phyloP scores from a whole-genome alignment of 2,888 invertebrate genomes.

The Drosophila ustulata region DNA sequence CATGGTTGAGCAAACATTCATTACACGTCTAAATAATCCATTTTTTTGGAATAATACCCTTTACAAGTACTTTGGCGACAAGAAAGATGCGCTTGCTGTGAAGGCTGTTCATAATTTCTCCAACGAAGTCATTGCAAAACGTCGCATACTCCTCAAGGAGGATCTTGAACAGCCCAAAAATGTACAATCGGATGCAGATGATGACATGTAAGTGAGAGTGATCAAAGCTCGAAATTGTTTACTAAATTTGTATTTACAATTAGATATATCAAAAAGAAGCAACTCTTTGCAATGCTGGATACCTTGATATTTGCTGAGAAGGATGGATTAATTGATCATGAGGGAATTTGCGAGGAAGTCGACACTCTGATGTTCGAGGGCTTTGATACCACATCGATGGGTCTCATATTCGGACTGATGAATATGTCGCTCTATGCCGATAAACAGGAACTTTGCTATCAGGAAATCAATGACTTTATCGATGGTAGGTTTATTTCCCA shows the following conservation, averaged over 20 bases:
- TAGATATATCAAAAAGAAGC: conserved; percentile 63
- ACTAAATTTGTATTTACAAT: background rate
- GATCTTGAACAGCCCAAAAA: conserved; percentile 22
- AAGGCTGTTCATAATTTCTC: conserved; percentile 75
- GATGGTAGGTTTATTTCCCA: conserved; percentile 49
- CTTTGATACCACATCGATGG: conserved; percentile 76
- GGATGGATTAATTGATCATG: conserved; percentile 74
- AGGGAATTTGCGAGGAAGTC: conserved; percentile 88
- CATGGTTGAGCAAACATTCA: conserved; percentile 70
- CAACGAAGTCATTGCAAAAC: conserved; percentile 78
- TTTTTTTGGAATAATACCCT: conserved; percentile 52
- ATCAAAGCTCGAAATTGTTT: background rate
- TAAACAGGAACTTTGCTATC: conserved; percentile 71
- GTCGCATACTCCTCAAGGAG: conserved; percentile 59
- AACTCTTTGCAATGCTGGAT: conserved; percentile 79
- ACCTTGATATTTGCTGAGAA: conserved; percentile 72
- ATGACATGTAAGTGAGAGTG: conserved; percentile 38
- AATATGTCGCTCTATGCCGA: conserved; percentile 69
- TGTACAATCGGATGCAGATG: conserved; percentile 3
- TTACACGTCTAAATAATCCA: conserved; percentile 72
- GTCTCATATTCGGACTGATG: conserved; percentile 74
- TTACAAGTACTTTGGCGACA: conserved; percentile 58
- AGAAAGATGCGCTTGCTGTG: conserved; percentile 49
- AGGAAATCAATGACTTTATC: conserved; percentile 71
- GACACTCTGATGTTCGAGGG: conserved; percentile 88